Conservation (phyloP, 2,888 invertebrate genomes). For the Anoncus sp. region DNA sequence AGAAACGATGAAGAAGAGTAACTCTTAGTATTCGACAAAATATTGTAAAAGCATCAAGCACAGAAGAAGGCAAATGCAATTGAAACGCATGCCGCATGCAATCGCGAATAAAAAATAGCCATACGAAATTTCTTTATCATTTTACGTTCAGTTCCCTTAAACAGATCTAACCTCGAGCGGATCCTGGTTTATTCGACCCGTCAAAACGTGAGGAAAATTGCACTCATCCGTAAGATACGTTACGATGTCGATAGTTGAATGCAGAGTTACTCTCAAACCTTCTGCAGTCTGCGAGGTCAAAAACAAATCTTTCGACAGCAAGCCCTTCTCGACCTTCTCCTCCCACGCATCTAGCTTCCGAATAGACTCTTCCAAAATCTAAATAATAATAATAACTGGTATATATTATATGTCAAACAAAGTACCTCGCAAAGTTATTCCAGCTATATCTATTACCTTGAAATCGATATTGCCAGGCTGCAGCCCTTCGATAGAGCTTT, state of each 20-base stretch:
- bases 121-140: neutral
- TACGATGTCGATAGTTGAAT: conserved; percentile 55
- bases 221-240: conserved; percentile 34
- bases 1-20: conserved; percentile 8
- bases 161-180: conserved; percentile 48
- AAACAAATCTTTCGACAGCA: conserved; percentile 51
- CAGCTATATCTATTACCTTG: conserved; percentile 11
- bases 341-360: conserved; percentile 59
- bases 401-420: conserved; percentile 2
- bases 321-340: conserved; percentile 46
- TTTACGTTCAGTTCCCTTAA: neutral
- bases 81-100: neutral
- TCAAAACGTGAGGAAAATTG: conserved; percentile 32
- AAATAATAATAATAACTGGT: conserved; percentile 18
- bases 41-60: neutral
- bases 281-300: conserved; percentile 57
- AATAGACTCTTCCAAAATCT: conserved; percentile 55
- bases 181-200: conserved; percentile 55
- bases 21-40: conserved; percentile 3
- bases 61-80: neutral
- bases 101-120: conserved; percentile 1
- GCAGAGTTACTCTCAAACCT: conserved; percentile 55
- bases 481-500: neutral
- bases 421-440: neutral
- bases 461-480: neutral